Base-by-base conservation (phyloP, 1,140 invertebrate species). In the Coelopa frigida region DNA sequence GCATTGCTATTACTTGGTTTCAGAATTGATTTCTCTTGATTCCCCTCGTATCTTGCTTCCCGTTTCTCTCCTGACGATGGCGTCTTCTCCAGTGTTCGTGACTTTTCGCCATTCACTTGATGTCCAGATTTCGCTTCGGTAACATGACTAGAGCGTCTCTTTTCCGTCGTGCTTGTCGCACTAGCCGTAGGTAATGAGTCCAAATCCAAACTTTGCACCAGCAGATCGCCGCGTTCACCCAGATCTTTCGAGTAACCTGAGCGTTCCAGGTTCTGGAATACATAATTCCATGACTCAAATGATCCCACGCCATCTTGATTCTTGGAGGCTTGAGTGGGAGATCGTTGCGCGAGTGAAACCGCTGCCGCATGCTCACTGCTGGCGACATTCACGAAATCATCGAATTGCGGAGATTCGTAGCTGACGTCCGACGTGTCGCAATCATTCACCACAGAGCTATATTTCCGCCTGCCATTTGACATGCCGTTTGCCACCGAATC, bases 271-370 rank as follows among this genome's bases (percentile, higher is more conserved):
- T 84, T 84, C 50, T 79, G 75, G 56, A 83, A 87, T 1, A 88
- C 86, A 59, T 84, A 87, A 58, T 85, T 82, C 84, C 85, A 87
- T 37, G 77, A 78, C 47, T 84, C 83, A 46, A 79, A 81, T 1
- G 77, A 78, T 4, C 78, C 78, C 52, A 78, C 76, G 3, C 77
- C 78, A 45, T 80, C 78, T 38, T 69, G 58, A 7, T 61, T 62
- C 24, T 68, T 68, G 15, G 59, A 59, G 18, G 55, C 60, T 17
- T 66, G 42, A 1, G 62, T 57, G 5, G 62, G 63, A 21, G 60
- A 67, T 5, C 36, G 44, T 15, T 45, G 54, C n/a, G 17, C 12
- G 23, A n/a, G n/a, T n/a, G n/a, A n/a, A n/a, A n/a, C n/a, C n/a
- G n/a, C n/a, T n/a, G n/a, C n/a, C n/a, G 24, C 18, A 15, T 23